phyloP scores from a whole-genome alignment of 2,113 vertebrate genomes.

The Narcine bancroftii region DNA sequence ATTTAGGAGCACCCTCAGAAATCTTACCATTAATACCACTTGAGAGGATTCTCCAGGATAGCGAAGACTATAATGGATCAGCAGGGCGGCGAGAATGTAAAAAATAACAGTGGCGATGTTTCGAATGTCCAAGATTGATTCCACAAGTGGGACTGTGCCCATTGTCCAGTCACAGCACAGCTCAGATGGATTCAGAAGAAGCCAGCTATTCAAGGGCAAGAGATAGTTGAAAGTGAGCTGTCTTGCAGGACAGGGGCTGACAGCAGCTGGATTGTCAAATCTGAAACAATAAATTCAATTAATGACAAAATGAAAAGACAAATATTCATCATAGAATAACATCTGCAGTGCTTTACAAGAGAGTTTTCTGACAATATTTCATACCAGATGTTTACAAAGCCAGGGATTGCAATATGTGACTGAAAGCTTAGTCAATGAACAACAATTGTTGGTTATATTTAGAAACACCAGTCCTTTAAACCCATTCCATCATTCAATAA shows the following conservation, averaged over 20 bases:
- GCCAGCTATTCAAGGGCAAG: conserved; percentile 91
- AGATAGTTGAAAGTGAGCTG: conserved; percentile 97
- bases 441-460: not conserved
- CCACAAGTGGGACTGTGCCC: conserved; percentile 93
- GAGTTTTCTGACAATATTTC: not conserved
- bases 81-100: conserved; percentile 68
- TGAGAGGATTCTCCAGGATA: conserved; percentile 78
- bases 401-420: not conserved
- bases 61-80: conserved; percentile 74
- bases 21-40: conserved; percentile 85
- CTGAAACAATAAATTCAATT: conserved; percentile 50
- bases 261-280: conserved; percentile 96
- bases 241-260: conserved; percentile 78
- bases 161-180: conserved; percentile 98
- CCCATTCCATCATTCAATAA: not conserved
- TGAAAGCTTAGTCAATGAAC: not conserved
- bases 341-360: not conserved
- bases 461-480: not conserved
- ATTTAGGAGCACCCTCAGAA: not conserved
- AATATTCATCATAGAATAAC: not conserved
- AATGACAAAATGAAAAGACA: not conserved
- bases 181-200: conserved; percentile 87
- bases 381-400: no score
- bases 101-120: conserved; percentile 83
- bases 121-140: conserved; percentile 75